These are phyloP conservation scores for Cryptomyrus ogoouensis DNA, from an alignment of 2,113 vertebrate genomes.

Conservation along the genomic window DNA sequence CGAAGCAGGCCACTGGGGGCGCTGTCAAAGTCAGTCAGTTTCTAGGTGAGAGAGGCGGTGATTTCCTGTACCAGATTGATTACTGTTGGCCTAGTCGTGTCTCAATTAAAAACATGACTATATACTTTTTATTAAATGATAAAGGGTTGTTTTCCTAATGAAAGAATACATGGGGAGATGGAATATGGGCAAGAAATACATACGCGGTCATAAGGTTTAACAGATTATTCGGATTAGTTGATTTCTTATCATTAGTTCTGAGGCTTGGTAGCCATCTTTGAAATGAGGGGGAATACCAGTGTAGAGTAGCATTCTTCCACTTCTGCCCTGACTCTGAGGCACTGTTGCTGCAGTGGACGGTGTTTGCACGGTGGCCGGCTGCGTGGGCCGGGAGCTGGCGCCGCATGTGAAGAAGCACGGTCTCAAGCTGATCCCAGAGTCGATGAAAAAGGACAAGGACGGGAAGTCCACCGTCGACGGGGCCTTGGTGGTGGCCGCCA, in stretches of 20 bases:
- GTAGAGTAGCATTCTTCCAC: not conserved
- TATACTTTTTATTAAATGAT: not conserved
- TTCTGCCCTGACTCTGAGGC: not conserved
- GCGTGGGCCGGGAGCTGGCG: slow-evolving; percentile 82
- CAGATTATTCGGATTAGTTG: not conserved
- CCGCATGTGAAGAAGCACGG: slow-evolving; percentile 93
- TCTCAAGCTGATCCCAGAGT: slow-evolving; percentile 89
- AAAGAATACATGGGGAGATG: not conserved
- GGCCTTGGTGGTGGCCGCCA: slow-evolving; percentile 91
- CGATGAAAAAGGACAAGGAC: slow-evolving; percentile 87
- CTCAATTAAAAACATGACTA: not conserved
- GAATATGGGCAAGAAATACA: not conserved
- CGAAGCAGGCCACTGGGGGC: slow-evolving; percentile 90
- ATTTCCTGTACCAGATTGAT: not conserved
- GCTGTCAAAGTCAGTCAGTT: slow-evolving; percentile 97
- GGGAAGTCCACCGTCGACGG: slow-evolving; percentile 86
- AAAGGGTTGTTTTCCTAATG: not conserved
- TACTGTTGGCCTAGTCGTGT: not conserved
- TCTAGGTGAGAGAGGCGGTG: slow-evolving; percentile 61
- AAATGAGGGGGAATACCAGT: not conserved
- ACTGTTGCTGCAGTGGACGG: slow-evolving; percentile 74
- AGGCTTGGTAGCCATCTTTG: not conserved
- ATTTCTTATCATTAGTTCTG: not conserved
- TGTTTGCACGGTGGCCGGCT: slow-evolving; percentile 77
- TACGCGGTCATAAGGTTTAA: not conserved